Percentiles rank a stretch among this genome's conserved stretches.
These are phyloP conservation scores for Hemithea aestivaria DNA, from an alignment of 2,888 invertebrate species.

Conservation along the genomic window DNA sequence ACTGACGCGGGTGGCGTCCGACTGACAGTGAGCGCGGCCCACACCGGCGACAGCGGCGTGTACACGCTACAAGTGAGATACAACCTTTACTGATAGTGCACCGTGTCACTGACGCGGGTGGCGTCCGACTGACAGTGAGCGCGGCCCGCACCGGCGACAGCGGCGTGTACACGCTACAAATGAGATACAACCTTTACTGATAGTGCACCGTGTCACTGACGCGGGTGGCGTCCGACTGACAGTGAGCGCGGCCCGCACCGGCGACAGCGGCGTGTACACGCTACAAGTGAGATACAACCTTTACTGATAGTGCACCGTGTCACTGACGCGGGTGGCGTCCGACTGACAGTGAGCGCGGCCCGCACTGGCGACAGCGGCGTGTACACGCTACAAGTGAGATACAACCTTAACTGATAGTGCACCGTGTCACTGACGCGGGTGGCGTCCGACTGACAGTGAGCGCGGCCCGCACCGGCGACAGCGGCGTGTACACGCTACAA, in stretches of 20 bases:
- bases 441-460: slow-evolving; percentile 87
- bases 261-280: slow-evolving; percentile 87
- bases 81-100: slow-evolving; percentile 74
- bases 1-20: slow-evolving; percentile 82
- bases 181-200: slow-evolving; percentile 40
- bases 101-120: slow-evolving; percentile 78
- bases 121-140: slow-evolving; percentile 87
- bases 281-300: slow-evolving; percentile 70
- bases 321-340: slow-evolving; percentile 81
- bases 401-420: slow-evolving; percentile 68
- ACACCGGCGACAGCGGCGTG: slow-evolving; percentile 85
- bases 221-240: slow-evolving; percentile 85
- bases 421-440: slow-evolving; percentile 78
- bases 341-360: slow-evolving; percentile 87
- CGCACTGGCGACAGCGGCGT: slow-evolving; percentile 85
- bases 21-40: slow-evolving; percentile 86
- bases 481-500: slow-evolving; percentile 87
- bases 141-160: slow-evolving; percentile 85
- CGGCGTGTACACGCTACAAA: slow-evolving; percentile 86
- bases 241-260: slow-evolving; percentile 85
- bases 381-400: slow-evolving; percentile 83
- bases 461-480: slow-evolving; percentile 84
- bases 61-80: slow-evolving; percentile 82
- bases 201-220: slow-evolving; percentile 79
- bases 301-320: slow-evolving; percentile 81